Percentiles rank a stretch among this genome's conserved stretches.
These are phyloP conservation scores for Choloepus hoffmanni DNA, from an alignment of 2,113 vertebrate species.

Conservation along the genomic window DNA sequence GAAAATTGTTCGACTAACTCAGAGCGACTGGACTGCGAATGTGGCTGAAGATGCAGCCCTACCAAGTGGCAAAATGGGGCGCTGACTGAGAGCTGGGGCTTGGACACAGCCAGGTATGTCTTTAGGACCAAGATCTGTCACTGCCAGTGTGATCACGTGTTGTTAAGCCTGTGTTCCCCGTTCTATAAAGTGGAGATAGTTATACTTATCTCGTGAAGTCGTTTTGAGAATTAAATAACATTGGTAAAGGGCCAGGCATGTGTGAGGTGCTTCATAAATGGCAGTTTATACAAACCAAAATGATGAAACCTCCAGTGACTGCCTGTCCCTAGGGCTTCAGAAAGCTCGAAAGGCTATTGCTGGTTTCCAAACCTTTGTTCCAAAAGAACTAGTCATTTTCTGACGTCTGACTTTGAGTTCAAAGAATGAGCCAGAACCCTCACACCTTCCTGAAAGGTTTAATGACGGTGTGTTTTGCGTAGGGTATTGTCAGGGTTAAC, in stretches of 20 bases:
- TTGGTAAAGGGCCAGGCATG: not conserved
- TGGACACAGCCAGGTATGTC: not conserved
- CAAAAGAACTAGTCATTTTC: not conserved
- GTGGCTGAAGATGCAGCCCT: not conserved
- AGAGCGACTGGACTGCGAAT: not conserved
- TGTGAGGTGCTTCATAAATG: not conserved
- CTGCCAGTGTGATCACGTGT: not conserved
- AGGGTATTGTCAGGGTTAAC: accelerated
- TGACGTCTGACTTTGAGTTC: not conserved
- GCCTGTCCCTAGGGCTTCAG: not conserved
- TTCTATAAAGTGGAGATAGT: not conserved
- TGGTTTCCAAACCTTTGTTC: not conserved
- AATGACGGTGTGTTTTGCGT: not conserved
- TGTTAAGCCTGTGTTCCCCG: not conserved
- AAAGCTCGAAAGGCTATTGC: not conserved
- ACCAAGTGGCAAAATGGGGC: not conserved
- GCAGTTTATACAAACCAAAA: slow-evolving; percentile 9
- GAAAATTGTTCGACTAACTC: not conserved
- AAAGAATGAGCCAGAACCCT: not conserved
- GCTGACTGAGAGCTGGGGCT: not conserved
- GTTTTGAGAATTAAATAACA: not conserved
- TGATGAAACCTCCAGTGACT: not conserved
- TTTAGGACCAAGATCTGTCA: not conserved
- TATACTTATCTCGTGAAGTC: not conserved
- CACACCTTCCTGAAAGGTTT: not conserved